Base-by-base conservation (phyloP, 1,140 invertebrate genomes). In the Octopus sinensis region DNA sequence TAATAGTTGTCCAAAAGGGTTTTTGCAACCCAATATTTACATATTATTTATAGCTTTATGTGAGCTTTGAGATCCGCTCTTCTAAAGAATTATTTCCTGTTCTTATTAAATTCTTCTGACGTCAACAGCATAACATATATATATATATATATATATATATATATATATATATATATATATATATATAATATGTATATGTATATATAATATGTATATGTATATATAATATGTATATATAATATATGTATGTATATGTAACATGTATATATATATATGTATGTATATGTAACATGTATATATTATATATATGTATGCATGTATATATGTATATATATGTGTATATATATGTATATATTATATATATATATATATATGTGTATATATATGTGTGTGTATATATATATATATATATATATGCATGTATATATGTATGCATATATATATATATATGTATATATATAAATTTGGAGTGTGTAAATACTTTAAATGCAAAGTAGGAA, bases 121-220 rank as follows among this genome's bases (percentile, higher is more conserved):
- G 2, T 43, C 30, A 43, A 43, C 30, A 43, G 2, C 30, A 43
- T 43, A 43, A 62, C 3, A 17, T 62, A 1, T 3, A 17, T 62
- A 62, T 62, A 62, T 62, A 62, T 62, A 62, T 62, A 62, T 62
- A 62, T 62, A 17, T 62, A 62, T 62, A 62, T 62, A 62, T 62
- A 62, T 7, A 62, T 62, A 62, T 62, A 62, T 62, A 62, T 62
- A 17, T 62, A 62, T 62, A 62, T 62, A 62, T 17, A 17, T 62
- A 17, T 17, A 17, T 62, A 62, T 62, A 62, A 62, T 62, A 62
- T 62, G 17, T 62, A 17, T 62, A 62, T 62, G 17, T 62, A 62
- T 62, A 62, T 62, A 62, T 62, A 62, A 62, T n/a, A 62, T 62
- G 17, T 62, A 62, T 62, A 62, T 62, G 56, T 62, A 62, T 62